Conservation (phyloP, 2,113 vertebrate species). For the Peromyscus polionotus region DNA sequence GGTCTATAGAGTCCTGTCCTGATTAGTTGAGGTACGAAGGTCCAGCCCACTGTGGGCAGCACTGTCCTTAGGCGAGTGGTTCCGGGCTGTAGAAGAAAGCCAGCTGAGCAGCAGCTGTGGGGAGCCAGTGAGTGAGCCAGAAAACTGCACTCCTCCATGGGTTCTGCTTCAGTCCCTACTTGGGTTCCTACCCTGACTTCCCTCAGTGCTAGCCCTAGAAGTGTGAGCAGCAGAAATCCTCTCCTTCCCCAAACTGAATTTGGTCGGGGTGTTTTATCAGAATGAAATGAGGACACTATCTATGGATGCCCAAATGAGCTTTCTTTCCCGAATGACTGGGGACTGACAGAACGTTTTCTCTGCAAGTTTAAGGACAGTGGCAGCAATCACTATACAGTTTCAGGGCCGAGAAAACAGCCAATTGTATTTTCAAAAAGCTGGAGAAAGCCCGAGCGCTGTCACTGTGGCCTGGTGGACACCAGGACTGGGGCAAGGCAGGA, state of each 20-base stretch:
- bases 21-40: background rate
- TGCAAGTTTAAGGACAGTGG: background rate
- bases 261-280: background rate
- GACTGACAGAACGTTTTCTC: background rate
- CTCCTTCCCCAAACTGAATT: background rate
- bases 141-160: background rate
- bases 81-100: background rate
- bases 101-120: background rate
- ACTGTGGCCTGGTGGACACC: background rate
- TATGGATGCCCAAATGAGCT: constrained; percentile 15
- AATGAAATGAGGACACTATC: background rate
- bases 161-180: background rate
- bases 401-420: background rate
- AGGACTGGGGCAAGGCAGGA: background rate
- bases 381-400: background rate
- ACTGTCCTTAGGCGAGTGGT: background rate
- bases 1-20: background rate
- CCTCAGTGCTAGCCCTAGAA: background rate
- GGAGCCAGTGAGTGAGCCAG: background rate
- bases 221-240: background rate
- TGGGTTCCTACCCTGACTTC: background rate
- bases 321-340: background rate
- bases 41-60: background rate
- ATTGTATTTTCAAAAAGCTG: background rate
- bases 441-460: background rate